Evolutionary conservation across 2,113 vertebrate species (phyloP).

Genomic region (zebrafish (Danio rerio)): DNA sequence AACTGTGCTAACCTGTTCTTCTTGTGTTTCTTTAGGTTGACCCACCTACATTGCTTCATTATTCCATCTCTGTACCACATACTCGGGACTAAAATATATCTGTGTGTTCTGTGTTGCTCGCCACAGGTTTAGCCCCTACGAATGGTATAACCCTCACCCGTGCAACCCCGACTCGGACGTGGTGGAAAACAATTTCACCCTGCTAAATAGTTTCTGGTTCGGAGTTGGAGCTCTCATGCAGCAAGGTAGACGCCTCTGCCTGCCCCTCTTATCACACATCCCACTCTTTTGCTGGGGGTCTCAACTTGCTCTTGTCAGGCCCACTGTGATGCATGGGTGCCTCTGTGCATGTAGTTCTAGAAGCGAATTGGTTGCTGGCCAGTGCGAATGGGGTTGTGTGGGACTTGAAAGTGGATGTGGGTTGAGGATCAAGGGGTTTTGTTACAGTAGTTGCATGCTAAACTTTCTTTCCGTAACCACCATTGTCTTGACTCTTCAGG

Average conservation of each 20-base stretch:
- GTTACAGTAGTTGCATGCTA: conserved; percentile 63
- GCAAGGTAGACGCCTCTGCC: conserved; percentile 99
- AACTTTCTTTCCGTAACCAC: conserved; percentile 31
- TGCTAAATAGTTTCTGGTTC: conserved; percentile 99
- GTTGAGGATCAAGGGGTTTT: conserved; percentile 31
- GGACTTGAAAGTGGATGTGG: conserved; percentile 50
- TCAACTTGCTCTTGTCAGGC: conserved; percentile 78
- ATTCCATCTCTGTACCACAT: conserved; percentile 34
- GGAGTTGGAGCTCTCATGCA: conserved; percentile 99
- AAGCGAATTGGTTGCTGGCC: conserved; percentile 68
- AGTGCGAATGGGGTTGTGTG: conserved; percentile 38
- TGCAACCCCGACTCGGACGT: conserved; percentile 99
- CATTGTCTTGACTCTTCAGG: conserved; percentile 22
- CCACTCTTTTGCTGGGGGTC: conserved; percentile 97
- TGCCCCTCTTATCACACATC: conserved; percentile 86
- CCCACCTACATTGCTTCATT: conserved; percentile 31
- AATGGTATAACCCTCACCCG: conserved; percentile 99
- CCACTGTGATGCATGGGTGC: conserved; percentile 91
- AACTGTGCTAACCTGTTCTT: conserved; percentile 65
- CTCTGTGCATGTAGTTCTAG: conserved; percentile 94
- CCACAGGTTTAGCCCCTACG: conserved; percentile 99
- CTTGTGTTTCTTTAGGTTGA: conserved; percentile 70
- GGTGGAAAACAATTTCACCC: conserved; percentile 99
- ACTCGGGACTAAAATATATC: conserved; percentile 46
- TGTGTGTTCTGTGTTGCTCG: conserved; percentile 85